These are phyloP conservation scores for Romanogobio albipinnatus DNA, from an alignment of 2,113 vertebrate species.

Conservation along the genomic window DNA sequence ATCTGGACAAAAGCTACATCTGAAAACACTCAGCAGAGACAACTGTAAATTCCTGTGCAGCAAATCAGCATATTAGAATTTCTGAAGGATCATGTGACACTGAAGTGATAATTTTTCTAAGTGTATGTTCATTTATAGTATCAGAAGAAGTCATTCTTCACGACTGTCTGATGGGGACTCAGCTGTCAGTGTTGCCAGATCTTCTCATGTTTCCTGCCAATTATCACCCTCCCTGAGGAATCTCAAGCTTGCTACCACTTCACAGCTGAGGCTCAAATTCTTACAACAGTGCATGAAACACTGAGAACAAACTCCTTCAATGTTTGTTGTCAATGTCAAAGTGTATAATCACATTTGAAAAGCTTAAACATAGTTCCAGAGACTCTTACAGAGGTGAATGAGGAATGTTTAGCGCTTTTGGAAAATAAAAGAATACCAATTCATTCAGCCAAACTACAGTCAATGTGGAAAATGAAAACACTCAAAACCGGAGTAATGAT, in stretches of 20 bases:
- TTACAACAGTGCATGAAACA: constrained; percentile 7
- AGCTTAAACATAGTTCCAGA: not conserved
- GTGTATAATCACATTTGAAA: constrained; percentile 14
- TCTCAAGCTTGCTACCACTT: constrained; percentile 44
- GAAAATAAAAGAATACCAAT: not conserved
- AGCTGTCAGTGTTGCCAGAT: constrained; percentile 59
- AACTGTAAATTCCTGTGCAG: not conserved
- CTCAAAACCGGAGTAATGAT: not conserved
- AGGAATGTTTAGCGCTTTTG: not conserved
- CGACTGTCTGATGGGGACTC: constrained; percentile 33
- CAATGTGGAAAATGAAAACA: not conserved
- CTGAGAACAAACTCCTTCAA: constrained; percentile 14
- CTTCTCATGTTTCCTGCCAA: constrained; percentile 55
- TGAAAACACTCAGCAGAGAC: not conserved
- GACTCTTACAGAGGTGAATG: not conserved
- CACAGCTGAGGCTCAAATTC: constrained; percentile 27
- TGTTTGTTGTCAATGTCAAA: constrained; percentile 27
- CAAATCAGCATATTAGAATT: not conserved
- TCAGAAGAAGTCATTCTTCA: constrained; percentile 31
- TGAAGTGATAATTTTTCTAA: not conserved
- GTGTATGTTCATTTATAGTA: constrained; percentile 43
- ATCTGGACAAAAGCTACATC: too few relatives aligned
- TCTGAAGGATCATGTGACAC: not conserved
- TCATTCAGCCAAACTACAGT: too few relatives aligned
- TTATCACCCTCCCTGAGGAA: constrained; percentile 55